Evolutionary conservation across 35 echinoderm and acorn worm species (phyloP).

Genomic region (Acanthaster planci): DNA sequence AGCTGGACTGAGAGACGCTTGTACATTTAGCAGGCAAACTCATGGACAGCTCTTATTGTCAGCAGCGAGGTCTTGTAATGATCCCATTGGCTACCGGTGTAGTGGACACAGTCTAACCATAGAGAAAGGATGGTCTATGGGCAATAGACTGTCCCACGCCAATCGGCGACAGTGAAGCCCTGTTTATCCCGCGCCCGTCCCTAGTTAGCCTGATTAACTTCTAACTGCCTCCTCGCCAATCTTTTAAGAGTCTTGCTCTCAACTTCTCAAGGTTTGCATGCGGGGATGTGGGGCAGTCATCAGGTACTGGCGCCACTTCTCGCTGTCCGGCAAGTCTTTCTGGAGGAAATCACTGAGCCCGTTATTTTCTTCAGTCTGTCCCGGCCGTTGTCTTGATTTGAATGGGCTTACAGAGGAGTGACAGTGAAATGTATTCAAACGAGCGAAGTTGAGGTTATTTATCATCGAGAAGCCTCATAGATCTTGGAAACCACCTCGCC

Average conservation of each 20-base stretch:
- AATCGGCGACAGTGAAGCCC: background rate
- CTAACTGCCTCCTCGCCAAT: background rate
- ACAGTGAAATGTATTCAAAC: background rate
- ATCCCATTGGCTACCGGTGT: background rate
- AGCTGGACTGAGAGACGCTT: background rate
- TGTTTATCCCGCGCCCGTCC: background rate
- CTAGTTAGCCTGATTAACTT: conserved; percentile 6
- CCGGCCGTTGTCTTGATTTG: background rate
- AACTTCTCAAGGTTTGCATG: too few relatives aligned
- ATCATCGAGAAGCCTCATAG: background rate
- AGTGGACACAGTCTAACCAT: background rate
- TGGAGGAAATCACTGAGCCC: too few relatives aligned
- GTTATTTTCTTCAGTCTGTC: too few relatives aligned
- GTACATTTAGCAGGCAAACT: conserved; percentile 25
- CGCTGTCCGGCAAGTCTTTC: too few relatives aligned
- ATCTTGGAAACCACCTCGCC: too few relatives aligned
- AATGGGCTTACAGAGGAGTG: background rate
- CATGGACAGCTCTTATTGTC: background rate
- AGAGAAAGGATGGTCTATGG: too few relatives aligned
- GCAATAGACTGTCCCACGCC: background rate
- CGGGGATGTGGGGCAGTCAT: too few relatives aligned
- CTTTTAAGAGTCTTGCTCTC: too few relatives aligned
- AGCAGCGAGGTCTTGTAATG: background rate
- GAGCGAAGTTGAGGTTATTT: background rate
- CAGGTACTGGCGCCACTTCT: too few relatives aligned